Evolutionary conservation across 2,797 vertebrate genomes (phyloP).

Genomic region (Gadopsis marmoratus): DNA sequence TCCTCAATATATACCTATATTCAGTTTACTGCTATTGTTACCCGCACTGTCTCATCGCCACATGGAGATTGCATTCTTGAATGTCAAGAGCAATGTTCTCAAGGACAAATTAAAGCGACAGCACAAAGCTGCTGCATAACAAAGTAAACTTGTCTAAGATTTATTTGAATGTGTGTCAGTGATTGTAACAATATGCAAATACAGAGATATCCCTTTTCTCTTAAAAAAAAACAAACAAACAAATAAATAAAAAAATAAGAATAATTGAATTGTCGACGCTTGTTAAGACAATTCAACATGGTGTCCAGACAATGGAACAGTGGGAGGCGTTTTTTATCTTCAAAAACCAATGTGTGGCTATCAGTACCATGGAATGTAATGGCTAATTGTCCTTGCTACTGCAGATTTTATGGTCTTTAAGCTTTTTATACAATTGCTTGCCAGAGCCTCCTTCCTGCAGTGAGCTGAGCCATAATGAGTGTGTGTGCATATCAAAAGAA

Average conservation of each 20-base stretch:
- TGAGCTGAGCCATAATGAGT: slow-evolving; percentile 84
- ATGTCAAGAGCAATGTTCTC: slow-evolving; percentile 80
- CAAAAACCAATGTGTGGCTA: slow-evolving; percentile 80
- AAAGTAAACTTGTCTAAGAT: slow-evolving; percentile 70
- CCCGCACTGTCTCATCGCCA: slow-evolving; percentile 60
- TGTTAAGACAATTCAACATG: slow-evolving; percentile 82
- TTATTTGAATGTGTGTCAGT: slow-evolving; percentile 61
- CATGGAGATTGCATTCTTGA: slow-evolving; percentile 79
- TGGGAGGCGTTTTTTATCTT: slow-evolving; percentile 78
- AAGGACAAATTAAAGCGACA: slow-evolving; percentile 76
- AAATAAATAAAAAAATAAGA: slow-evolving; percentile 53
- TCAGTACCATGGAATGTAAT: slow-evolving; percentile 79
- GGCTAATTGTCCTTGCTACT: slow-evolving; percentile 83
- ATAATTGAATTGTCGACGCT: slow-evolving; percentile 80
- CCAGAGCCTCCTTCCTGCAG: slow-evolving; percentile 86
- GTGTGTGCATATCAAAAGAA: slow-evolving; percentile 68
- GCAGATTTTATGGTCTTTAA: slow-evolving; percentile 91
- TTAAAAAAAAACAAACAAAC: slow-evolving; percentile 41
- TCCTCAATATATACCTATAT: slow-evolving; percentile 74
- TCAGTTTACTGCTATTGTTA: slow-evolving; percentile 71
- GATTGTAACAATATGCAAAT: slow-evolving; percentile 72
- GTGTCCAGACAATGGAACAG: slow-evolving; percentile 79
- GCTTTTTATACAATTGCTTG: slow-evolving; percentile 95
- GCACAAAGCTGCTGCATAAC: slow-evolving; percentile 62
- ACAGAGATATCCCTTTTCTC: slow-evolving; percentile 39